Conservation (phyloP, 2,113 vertebrate genomes). For the Onychostruthus taczanowskii region DNA sequence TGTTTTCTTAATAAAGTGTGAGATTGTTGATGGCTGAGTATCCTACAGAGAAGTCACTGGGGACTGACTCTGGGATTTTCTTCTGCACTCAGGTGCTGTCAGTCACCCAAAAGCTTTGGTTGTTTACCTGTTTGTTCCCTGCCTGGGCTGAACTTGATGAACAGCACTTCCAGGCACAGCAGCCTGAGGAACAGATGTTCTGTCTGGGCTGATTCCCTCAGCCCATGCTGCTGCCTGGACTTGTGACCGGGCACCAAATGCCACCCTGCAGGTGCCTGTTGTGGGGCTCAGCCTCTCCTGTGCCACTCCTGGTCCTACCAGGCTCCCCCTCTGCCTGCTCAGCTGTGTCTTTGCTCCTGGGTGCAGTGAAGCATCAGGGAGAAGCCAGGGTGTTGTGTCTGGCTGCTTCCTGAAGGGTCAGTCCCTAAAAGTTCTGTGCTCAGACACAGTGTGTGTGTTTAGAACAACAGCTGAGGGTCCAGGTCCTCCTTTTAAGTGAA, state of each 20-base stretch:
- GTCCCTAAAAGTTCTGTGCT: background rate
- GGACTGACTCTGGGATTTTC: background rate
- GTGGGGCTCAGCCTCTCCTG: accelerated
- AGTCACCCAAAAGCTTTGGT: background rate
- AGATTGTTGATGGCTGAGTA: background rate
- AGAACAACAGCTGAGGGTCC: background rate
- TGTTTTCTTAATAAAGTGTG: background rate
- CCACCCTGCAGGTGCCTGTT: background rate
- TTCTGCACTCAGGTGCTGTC: background rate
- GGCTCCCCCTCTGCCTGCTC: background rate
- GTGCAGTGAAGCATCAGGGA: background rate
- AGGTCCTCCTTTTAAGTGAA: background rate
- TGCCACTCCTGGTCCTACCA: background rate
- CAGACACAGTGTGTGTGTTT: background rate
- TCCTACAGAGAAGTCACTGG: background rate
- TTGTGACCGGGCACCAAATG: background rate
- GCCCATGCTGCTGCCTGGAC: conserved; percentile 8
- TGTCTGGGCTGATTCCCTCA: conserved; percentile 17
- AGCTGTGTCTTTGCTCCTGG: background rate
- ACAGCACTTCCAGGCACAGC: background rate
- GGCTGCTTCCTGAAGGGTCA: background rate
- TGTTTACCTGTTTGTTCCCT: conserved; percentile 31
- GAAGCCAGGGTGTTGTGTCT: background rate
- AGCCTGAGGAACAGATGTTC: background rate
- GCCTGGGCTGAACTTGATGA: background rate